Percentiles rank a stretch among this genome's conserved stretches.
Evolutionary conservation across 2,113 vertebrate genomes (phyloP).

Genomic region (Petromus typicus): DNA sequence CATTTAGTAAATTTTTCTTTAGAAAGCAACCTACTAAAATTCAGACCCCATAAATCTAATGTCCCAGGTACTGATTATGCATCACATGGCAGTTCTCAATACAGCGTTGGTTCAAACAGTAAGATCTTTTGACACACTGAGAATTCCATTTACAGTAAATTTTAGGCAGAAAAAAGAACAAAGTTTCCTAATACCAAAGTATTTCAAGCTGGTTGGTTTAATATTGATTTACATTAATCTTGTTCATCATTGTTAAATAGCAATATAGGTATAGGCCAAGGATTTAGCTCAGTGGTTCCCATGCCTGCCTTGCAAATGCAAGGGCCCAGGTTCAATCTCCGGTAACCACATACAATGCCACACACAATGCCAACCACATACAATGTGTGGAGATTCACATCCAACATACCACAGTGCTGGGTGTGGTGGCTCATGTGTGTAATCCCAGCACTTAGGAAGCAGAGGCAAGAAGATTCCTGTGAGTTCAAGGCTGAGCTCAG

Average conservation of each 20-base stretch:
- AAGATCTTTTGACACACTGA: conserved; percentile 25
- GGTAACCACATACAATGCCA: too few species aligned
- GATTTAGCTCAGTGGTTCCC: too few species aligned
- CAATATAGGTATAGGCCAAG: not conserved
- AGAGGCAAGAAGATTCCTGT: too few species aligned
- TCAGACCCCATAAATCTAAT: conserved; percentile 10
- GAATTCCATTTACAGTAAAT: not conserved
- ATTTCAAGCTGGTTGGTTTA: conserved; percentile 47
- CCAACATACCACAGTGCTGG: too few species aligned
- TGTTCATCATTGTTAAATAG: not conserved
- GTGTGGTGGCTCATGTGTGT: too few species aligned
- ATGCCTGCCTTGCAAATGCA: too few species aligned
- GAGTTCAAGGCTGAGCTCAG: too few species aligned
- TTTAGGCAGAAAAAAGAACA: conserved; percentile 25
- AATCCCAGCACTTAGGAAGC: too few species aligned
- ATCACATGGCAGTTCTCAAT: not conserved
- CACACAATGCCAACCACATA: too few species aligned
- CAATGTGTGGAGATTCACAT: too few species aligned
- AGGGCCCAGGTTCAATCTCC: too few species aligned
- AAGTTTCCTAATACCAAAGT: conserved; percentile 1
- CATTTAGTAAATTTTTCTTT: conserved; percentile 19
- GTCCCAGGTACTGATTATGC: not conserved
- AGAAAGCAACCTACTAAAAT: conserved; percentile 42
- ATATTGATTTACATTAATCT: conserved; percentile 5
- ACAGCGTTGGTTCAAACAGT: conserved; percentile 29